These are phyloP conservation scores for Maccullochella peelii DNA, from an alignment of 2,113 vertebrate species.

Conservation along the genomic window DNA sequence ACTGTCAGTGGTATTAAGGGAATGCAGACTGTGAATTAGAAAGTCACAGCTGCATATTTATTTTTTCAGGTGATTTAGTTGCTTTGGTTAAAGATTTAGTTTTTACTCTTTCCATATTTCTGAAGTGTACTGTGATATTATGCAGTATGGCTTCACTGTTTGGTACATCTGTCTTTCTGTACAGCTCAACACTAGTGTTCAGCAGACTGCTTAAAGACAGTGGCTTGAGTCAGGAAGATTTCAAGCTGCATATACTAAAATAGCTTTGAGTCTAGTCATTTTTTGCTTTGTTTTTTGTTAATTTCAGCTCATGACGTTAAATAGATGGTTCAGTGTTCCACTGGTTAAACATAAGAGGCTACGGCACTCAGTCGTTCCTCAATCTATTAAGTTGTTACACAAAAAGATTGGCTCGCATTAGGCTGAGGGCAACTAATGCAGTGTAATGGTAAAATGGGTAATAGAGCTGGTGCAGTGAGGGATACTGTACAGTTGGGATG, in stretches of 20 bases:
- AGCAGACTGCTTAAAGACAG: constrained; percentile 2
- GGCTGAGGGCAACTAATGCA: constrained; percentile 9
- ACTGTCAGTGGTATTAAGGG: constrained; percentile 38
- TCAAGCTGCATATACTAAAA: constrained; percentile 32
- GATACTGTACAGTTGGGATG: constrained; percentile 2
- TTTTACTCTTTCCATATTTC: constrained; percentile 12
- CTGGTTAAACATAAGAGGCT: constrained; percentile 31
- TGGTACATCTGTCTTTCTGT: constrained; percentile 14
- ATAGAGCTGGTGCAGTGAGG: constrained; percentile 20
- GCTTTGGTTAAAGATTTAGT: constrained; percentile 11
- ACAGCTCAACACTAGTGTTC: neutral
- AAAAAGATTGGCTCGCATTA: constrained; percentile 14
- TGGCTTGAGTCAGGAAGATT: constrained; percentile 27
- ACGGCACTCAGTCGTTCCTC: neutral
- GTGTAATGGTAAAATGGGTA: constrained; percentile 22
- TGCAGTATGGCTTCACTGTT: constrained; percentile 1
- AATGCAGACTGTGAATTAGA: constrained; percentile 34
- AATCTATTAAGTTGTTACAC: constrained; percentile 29
- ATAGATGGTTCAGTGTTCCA: constrained; percentile 22
- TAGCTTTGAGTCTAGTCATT: neutral
- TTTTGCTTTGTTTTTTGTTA: constrained; percentile 26
- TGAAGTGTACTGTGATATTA: neutral
- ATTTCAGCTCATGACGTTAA: constrained; percentile 17
- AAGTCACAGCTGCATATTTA: constrained; percentile 36
- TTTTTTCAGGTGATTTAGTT: constrained; percentile 19